These are phyloP conservation scores for Morelia viridis DNA, from an alignment of 2,797 vertebrate genomes.

Conservation along the genomic window DNA sequence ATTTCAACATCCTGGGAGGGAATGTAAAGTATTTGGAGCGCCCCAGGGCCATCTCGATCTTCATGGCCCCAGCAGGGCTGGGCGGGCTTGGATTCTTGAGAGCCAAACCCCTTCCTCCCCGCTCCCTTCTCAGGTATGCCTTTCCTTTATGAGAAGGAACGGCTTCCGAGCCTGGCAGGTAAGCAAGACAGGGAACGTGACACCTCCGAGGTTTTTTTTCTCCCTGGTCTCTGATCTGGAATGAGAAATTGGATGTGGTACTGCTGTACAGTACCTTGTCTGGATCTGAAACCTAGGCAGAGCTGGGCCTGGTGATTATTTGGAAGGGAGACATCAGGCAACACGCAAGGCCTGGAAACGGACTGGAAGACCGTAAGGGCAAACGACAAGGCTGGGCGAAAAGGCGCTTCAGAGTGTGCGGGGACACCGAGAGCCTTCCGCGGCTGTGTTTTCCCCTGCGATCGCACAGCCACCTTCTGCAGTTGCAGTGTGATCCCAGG, in stretches of 20 bases:
- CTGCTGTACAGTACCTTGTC: background rate
- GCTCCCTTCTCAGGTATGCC: background rate
- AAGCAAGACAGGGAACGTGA: background rate
- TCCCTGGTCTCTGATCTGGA: background rate
- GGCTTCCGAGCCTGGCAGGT: background rate
- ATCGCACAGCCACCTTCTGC: background rate
- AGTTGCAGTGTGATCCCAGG: background rate
- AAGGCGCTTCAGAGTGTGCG: background rate
- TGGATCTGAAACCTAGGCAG: background rate
- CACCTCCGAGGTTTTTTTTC: background rate
- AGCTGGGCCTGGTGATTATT: background rate
- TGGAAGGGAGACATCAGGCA: background rate
- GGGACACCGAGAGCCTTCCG: background rate
- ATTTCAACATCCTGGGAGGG: background rate
- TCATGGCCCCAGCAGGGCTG: background rate
- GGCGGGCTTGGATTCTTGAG: background rate
- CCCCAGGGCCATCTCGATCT: background rate
- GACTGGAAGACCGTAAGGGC: background rate
- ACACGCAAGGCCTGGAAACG: background rate
- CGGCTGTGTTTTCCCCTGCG: background rate
- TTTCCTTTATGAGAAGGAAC: background rate
- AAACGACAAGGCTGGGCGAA: background rate
- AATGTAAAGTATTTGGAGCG: background rate
- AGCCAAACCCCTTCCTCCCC: background rate
- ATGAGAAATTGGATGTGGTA: background rate